Conservation (phyloP, 2,797 vertebrate species). For the Helarctos malayanus region DNA sequence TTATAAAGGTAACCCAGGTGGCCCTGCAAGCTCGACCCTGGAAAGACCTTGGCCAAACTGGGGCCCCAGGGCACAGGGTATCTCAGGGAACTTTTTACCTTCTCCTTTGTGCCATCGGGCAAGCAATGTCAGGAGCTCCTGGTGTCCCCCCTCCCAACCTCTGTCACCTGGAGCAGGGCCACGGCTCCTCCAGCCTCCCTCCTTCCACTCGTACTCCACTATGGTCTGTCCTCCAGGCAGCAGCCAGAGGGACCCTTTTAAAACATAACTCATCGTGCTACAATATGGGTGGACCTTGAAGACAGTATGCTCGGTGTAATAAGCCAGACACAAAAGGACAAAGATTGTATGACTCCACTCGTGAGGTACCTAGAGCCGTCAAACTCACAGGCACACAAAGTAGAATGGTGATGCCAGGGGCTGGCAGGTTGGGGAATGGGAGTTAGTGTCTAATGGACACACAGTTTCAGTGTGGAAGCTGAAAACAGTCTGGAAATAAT, state of each 20-base stretch:
- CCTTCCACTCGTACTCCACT: neutral
- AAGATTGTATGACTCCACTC: neutral
- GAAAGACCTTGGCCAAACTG: neutral
- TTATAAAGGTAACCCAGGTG: conserved; percentile 93
- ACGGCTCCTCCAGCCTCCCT: neutral
- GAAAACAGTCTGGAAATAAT: neutral
- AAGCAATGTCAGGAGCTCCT: neutral
- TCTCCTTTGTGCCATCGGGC: neutral
- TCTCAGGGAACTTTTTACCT: neutral
- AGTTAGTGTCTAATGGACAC: neutral
- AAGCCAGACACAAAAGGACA: neutral
- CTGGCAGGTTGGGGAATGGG: fast-evolving
- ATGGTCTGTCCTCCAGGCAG: neutral
- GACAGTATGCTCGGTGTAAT: neutral
- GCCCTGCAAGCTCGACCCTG: neutral
- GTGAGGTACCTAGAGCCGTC: neutral
- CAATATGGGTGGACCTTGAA: neutral
- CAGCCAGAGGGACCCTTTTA: neutral
- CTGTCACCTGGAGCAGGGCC: neutral
- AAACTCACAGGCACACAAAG: neutral
- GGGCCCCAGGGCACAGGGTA: neutral
- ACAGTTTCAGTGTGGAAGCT: neutral
- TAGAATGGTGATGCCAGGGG: neutral
- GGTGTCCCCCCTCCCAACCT: neutral
- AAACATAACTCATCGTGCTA: neutral